Percentiles rank a stretch among this genome's conserved stretches.
Conservation (phyloP, 2,113 vertebrate species). For the Otocyon megalotis region DNA sequence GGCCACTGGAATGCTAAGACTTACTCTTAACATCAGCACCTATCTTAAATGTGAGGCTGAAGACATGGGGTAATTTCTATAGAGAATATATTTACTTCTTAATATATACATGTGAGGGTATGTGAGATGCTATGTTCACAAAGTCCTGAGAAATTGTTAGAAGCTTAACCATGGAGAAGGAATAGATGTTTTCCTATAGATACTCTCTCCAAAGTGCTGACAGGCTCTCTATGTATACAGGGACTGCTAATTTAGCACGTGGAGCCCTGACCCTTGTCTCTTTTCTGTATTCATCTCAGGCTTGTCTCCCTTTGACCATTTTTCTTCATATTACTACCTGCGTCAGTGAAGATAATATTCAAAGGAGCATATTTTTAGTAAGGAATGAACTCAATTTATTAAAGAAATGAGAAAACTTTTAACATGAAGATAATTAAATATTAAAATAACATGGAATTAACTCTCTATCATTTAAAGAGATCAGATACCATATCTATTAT, state of each 20-base stretch:
- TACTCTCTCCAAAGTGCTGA: not conserved
- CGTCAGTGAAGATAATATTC: not conserved
- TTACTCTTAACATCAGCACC: not conserved
- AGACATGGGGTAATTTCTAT: not conserved
- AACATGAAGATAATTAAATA: not conserved
- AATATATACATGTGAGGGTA: not conserved
- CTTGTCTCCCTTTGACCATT: not conserved
- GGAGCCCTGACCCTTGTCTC: not conserved
- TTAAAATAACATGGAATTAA: not conserved
- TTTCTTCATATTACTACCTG: not conserved
- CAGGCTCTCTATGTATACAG: not conserved
- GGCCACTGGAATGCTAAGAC: not conserved
- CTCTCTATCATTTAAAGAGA: not conserved
- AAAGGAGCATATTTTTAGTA: not conserved
- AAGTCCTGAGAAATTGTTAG: not conserved
- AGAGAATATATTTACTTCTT: not conserved
- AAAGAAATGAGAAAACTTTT: not conserved
- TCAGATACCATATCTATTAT: not conserved
- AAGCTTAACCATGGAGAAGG: not conserved
- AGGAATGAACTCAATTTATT: not conserved
- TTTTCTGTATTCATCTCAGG: not conserved
- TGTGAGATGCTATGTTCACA: not conserved
- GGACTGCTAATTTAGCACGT: not conserved
- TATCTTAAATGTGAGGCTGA: not conserved
- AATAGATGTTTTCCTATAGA: not conserved